phyloP scores from a whole-genome alignment of 1,140 invertebrate species.

The Paraescarpia echinospica region DNA sequence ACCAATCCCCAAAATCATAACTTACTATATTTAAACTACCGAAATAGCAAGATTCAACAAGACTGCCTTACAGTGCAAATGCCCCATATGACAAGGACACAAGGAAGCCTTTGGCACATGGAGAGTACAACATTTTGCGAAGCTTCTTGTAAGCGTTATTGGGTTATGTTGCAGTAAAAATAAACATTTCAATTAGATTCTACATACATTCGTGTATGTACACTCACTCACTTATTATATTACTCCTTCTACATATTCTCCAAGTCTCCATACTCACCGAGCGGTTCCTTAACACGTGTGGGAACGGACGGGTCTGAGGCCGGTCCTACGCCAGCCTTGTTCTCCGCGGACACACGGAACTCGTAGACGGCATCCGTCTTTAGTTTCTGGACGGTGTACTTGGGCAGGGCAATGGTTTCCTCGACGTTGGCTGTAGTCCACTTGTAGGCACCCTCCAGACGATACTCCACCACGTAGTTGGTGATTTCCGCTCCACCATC shows the following conservation, averaged over 20 bases:
- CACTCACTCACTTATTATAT: too few species aligned
- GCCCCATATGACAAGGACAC: too few species aligned
- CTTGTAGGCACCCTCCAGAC: slow-evolving; percentile 74
- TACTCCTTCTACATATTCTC: too few species aligned
- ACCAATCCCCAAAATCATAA: not conserved
- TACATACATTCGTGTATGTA: too few species aligned
- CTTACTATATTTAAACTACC: not conserved
- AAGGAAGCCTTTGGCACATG: too few species aligned
- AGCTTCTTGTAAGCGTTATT: not conserved
- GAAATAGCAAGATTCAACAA: too few species aligned
- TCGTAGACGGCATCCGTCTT: slow-evolving; percentile 94
- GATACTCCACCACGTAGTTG: slow-evolving; percentile 94
- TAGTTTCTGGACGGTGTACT: slow-evolving; percentile 64
- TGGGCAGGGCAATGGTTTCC: slow-evolving; percentile 65
- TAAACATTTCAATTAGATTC: too few species aligned
- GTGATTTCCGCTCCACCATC: slow-evolving; percentile 89
- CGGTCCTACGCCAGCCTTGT: slow-evolving; percentile 91
- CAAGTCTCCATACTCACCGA: slow-evolving; percentile 47
- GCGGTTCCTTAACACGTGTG: slow-evolving; percentile 71
- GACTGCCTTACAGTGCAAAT: too few species aligned
- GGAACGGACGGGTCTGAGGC: slow-evolving; percentile 86
- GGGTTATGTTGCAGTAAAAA: too few species aligned
- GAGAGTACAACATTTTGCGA: not conserved
- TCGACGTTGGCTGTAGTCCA: slow-evolving; percentile 61
- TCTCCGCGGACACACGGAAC: slow-evolving; percentile 94